phyloP scores from a whole-genome alignment of 2,888 invertebrate species.

The Osmoderma eremita region DNA sequence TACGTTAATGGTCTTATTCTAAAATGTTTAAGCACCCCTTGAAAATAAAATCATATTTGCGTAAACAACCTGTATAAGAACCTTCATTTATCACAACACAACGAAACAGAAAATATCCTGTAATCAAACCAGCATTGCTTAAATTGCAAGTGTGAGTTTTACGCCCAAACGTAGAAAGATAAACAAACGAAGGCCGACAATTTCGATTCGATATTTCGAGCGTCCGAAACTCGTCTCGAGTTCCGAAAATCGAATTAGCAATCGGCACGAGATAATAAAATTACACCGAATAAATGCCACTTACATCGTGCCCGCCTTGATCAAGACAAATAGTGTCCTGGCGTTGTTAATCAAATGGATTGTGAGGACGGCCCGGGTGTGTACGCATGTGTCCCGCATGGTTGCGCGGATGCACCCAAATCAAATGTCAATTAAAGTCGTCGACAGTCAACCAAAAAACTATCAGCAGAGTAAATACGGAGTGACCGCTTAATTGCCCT shows the following conservation, averaged over 20 bases:
- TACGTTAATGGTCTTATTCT: too few species aligned
- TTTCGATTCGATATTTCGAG: neutral
- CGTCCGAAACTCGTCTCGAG: constrained; percentile 19
- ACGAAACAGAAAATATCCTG: too few species aligned
- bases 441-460: constrained; percentile 6
- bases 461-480: neutral
- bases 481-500: too few species aligned
- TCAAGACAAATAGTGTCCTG: constrained; percentile 35
- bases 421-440: constrained; percentile 19
- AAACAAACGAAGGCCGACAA: neutral
- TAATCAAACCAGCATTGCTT: too few species aligned
- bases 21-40: too few species aligned
- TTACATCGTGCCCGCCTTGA: constrained; percentile 22
- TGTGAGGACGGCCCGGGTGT: neutral
- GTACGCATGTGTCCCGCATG: constrained; percentile 7
- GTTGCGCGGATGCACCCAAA: constrained; percentile 16
- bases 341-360: constrained; percentile 28
- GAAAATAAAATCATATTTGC: too few species aligned
- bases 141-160: constrained; percentile 6
- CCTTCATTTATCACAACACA: too few species aligned
- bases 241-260: constrained; percentile 30
- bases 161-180: neutral
- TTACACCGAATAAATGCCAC: constrained; percentile 28
- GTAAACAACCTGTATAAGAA: too few species aligned
- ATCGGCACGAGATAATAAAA: constrained; percentile 34